Conservation (phyloP, 2,113 vertebrate species). For the Emydura subglobosa region DNA sequence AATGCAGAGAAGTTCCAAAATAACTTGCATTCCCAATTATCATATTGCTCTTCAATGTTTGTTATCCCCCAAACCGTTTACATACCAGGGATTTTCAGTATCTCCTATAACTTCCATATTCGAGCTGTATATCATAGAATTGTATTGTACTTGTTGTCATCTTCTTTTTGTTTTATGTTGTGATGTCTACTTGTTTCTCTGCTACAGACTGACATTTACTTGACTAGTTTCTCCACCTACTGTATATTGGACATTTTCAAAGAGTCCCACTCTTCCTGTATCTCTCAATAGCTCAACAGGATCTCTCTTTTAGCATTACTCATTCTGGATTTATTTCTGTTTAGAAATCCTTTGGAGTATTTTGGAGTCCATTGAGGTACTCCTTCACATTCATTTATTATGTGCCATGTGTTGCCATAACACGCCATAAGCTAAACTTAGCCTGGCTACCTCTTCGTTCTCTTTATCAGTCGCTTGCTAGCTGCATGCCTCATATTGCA, state of each 20-base stretch:
- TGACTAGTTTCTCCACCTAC: background rate
- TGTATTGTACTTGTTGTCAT: background rate
- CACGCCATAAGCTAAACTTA: background rate
- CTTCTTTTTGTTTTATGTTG: background rate
- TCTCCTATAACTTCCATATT: background rate
- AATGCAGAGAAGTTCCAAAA: background rate
- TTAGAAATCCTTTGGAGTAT: background rate
- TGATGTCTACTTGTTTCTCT: background rate
- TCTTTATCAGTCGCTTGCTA: constrained; percentile 27
- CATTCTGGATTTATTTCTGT: background rate
- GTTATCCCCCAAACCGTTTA: background rate
- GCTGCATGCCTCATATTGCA: background rate
- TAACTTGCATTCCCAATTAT: background rate
- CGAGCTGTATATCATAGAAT: background rate
- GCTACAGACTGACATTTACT: background rate
- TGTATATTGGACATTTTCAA: background rate
- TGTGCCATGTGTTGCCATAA: background rate
- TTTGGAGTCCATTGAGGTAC: background rate
- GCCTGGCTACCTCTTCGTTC: constrained; percentile 8
- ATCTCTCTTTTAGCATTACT: background rate
- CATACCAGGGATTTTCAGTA: background rate
- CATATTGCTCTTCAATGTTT: background rate
- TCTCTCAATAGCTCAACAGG: background rate
- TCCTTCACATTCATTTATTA: background rate
- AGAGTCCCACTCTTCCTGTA: background rate